Conservation (phyloP, 2,797 vertebrate species). For the Smutsia gigantea region DNA sequence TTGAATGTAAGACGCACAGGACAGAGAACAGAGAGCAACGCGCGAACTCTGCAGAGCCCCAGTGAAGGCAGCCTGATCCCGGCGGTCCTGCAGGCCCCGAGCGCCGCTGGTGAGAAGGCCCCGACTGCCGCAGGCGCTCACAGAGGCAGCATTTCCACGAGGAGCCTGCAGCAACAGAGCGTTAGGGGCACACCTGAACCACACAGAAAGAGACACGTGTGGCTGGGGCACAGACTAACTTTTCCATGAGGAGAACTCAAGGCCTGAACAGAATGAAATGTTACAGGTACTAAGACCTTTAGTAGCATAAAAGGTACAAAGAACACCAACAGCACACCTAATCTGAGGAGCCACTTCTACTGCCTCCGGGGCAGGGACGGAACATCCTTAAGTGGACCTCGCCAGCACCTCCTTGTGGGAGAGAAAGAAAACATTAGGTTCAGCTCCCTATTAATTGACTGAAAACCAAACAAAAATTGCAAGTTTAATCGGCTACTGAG, state of each 20-base stretch:
- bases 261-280: neutral
- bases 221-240: neutral
- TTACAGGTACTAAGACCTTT: neutral
- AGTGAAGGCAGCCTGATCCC: neutral
- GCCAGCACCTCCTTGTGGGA: neutral
- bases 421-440: neutral
- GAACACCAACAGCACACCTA: neutral
- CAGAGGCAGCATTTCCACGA: neutral
- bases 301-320: neutral
- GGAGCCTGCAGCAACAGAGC: neutral
- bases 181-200: neutral
- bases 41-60: neutral
- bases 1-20: neutral
- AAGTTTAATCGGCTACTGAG: neutral
- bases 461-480: conserved; percentile 34
- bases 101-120: neutral
- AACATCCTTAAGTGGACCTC: neutral
- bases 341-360: neutral
- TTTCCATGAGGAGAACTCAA: neutral
- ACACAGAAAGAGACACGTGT: neutral
- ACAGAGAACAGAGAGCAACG: neutral
- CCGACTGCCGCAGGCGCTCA: neutral
- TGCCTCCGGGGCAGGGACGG: neutral
- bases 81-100: neutral
- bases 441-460: neutral